Percentiles rank a stretch among this genome's conserved stretches.
These are phyloP conservation scores for Calephelis virginiensis DNA, from an alignment of 1,140 invertebrate genomes.

Conservation along the genomic window DNA sequence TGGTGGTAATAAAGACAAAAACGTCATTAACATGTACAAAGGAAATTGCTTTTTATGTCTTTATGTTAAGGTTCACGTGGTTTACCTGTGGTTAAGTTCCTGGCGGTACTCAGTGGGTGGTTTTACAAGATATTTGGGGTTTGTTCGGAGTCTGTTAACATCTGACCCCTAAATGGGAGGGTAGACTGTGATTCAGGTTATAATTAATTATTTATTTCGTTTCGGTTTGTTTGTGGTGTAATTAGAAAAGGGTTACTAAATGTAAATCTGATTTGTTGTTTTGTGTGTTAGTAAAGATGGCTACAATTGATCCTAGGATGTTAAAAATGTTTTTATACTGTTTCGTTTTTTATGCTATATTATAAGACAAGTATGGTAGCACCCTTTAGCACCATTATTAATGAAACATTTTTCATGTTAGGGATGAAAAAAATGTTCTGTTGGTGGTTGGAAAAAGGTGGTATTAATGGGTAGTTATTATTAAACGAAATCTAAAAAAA, in stretches of 20 bases:
- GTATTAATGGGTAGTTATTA: too few species aligned
- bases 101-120: slow-evolving; percentile 60
- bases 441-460: too few species aligned
- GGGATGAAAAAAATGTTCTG: too few species aligned
- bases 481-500: too few species aligned
- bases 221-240: slow-evolving; percentile 57
- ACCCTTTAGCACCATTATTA: too few species aligned
- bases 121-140: slow-evolving; percentile 73
- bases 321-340: too few species aligned
- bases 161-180: slow-evolving; percentile 70
- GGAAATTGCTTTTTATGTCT: slow-evolving; percentile 35
- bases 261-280: slow-evolving; percentile 12
- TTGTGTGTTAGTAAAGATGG: too few species aligned
- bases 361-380: too few species aligned
- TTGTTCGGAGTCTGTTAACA: slow-evolving; percentile 71
- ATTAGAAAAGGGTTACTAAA: slow-evolving; percentile 33
- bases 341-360: too few species aligned
- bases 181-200: slow-evolving; percentile 58
- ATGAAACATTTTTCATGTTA: too few species aligned
- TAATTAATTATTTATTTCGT: slow-evolving; percentile 77
- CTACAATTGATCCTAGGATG: too few species aligned
- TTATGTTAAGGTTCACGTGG: slow-evolving; percentile 33
- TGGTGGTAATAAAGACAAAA: slow-evolving; percentile 65
- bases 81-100: slow-evolving; percentile 46
- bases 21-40: slow-evolving; percentile 26